phyloP scores from a whole-genome alignment of 2,888 invertebrate genomes.

The Baronia brevicornis region DNA sequence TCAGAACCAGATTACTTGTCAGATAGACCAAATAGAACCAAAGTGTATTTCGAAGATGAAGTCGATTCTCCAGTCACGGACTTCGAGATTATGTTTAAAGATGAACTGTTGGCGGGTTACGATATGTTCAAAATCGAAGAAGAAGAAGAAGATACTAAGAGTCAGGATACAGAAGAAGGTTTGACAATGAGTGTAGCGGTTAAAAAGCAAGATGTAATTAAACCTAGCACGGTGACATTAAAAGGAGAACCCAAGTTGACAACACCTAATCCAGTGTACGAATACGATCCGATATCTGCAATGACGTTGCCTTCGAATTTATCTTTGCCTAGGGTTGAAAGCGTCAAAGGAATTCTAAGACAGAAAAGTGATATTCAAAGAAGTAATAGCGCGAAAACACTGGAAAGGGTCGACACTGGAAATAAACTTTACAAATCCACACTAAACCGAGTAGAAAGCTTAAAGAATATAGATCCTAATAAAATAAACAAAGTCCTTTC shows the following conservation, averaged over 20 bases:
- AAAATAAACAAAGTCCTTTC: slow-evolving; percentile 60
- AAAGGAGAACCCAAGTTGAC: slow-evolving; percentile 67
- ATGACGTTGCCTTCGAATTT: slow-evolving; percentile 49
- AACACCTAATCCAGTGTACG: slow-evolving; percentile 48
- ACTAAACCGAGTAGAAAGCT: slow-evolving; percentile 59
- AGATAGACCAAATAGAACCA: slow-evolving; percentile 60
- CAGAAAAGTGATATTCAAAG: slow-evolving; percentile 42
- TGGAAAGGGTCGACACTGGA: slow-evolving; percentile 52
- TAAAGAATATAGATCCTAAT: slow-evolving; percentile 57
- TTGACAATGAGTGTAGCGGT: slow-evolving; percentile 58
- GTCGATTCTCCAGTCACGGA: slow-evolving; percentile 67
- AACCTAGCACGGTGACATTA: slow-evolving; percentile 60
- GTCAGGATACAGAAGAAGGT: slow-evolving; percentile 59
- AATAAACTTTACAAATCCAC: slow-evolving; percentile 38
- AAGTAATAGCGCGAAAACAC: slow-evolving; percentile 53
- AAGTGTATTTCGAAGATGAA: slow-evolving; percentile 70
- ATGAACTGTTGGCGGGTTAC: slow-evolving; percentile 53
- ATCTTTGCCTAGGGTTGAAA: slow-evolving; percentile 57
- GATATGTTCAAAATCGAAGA: slow-evolving; percentile 71
- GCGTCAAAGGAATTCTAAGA: slow-evolving; percentile 57
- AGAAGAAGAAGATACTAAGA: slow-evolving; percentile 54
- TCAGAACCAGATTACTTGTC: slow-evolving; percentile 60
- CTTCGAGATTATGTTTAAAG: slow-evolving; percentile 73
- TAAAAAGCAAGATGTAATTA: slow-evolving; percentile 59
- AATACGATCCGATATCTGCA: slow-evolving; percentile 55